Conservation (phyloP, 2,888 invertebrate species). For the Cheilosia scutellata region DNA sequence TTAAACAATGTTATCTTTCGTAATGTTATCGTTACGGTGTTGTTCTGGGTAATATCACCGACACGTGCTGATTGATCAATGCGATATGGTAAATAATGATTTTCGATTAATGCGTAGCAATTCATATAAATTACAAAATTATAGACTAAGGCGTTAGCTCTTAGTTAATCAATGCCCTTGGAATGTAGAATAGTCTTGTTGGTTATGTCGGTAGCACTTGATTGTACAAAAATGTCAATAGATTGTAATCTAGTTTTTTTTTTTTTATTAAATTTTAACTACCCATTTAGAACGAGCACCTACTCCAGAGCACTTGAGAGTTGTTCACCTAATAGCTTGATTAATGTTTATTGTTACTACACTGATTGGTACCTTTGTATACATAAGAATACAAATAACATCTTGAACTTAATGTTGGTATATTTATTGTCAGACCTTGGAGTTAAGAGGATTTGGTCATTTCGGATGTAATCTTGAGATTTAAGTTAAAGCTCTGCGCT, state of each 20-base stretch:
- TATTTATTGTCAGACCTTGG: neutral
- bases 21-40: constrained; percentile 13
- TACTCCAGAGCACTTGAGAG: neutral
- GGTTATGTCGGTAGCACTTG: neutral
- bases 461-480: neutral
- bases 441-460: neutral
- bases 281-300: neutral
- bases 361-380: neutral
- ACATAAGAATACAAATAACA: neutral
- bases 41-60: neutral
- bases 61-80: constrained; percentile 15
- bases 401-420: neutral
- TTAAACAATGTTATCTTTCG: constrained; percentile 21
- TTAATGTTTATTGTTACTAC: neutral
- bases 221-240: neutral
- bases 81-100: neutral
- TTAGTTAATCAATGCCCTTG: neutral
- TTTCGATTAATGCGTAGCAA: neutral
- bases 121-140: neutral
- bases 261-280: constrained; percentile 1
- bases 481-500: neutral
- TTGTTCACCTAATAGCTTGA: neutral
- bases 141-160: constrained; percentile 15
- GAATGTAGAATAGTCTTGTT: neutral
- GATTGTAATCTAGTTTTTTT: neutral